These are phyloP conservation scores for Drosophila ananassae DNA, from an alignment of 1,140 invertebrate species.

Conservation along the genomic window DNA sequence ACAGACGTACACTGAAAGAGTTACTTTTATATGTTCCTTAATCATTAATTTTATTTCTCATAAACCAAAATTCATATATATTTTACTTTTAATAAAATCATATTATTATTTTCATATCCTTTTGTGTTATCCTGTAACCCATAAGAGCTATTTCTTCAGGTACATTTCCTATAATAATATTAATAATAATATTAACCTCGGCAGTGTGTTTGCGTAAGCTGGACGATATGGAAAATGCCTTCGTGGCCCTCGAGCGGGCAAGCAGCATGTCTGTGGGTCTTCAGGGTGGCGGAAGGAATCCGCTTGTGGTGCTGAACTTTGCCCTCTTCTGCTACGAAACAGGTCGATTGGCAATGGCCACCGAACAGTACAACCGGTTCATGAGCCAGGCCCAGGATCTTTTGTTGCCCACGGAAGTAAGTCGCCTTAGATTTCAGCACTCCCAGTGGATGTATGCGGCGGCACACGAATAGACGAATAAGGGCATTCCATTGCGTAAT, in stretches of 20 bases:
- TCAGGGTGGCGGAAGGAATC: constrained; percentile 54
- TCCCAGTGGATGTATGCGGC: constrained; percentile 61
- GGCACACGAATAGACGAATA: constrained; percentile 3
- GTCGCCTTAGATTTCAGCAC: constrained; percentile 48
- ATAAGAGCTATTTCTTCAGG: neutral
- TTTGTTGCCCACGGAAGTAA: constrained; percentile 80
- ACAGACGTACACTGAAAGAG: neutral
- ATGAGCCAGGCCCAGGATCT: constrained; percentile 72
- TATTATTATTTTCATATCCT: no score
- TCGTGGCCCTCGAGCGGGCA: constrained; percentile 82
- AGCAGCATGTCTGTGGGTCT: constrained; percentile 35
- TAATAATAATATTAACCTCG: neutral
- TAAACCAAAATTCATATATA: neutral
- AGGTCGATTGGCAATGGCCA: constrained; percentile 60
- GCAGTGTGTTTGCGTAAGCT: constrained; percentile 84
- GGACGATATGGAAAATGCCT: constrained; percentile 84
- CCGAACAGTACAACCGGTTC: constrained; percentile 76
- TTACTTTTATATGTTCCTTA: neutral
- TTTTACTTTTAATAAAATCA: neutral
- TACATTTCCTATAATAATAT: constrained; percentile 2
- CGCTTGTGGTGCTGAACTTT: constrained; percentile 77
- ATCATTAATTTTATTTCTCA: neutral
- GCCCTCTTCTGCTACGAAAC: constrained; percentile 78
- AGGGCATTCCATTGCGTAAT: constrained; percentile 12
- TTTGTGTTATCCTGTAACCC: neutral